Evolutionary conservation across 2,113 vertebrate genomes (phyloP), one percentile per base, ranked within the genome.

Genomic region (Pachycephala philippinensis): DNA sequence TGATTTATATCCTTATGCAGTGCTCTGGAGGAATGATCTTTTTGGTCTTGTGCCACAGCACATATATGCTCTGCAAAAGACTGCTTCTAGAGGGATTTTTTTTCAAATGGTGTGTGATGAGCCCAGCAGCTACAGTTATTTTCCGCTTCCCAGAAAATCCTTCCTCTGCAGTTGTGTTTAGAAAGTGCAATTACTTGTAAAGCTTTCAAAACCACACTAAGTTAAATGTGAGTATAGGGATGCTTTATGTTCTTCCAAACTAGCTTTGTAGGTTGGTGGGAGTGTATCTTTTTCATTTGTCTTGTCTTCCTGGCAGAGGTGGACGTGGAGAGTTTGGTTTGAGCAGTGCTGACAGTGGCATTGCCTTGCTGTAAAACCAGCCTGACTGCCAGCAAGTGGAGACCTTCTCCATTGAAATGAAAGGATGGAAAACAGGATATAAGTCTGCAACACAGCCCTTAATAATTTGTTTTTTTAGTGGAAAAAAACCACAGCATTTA

Each of bases 401-500:
- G 22, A 27, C 24, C 27, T 56, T 21, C 19, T 89, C 10, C 19
- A 7, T 28, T 50, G 59, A 49, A 86, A 61, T 50, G 54, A 60
- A 56, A 44, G 20, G 16, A 54, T 7, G 1, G 24, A 28, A 83
- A 60, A 21, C 9, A 28, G 19, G 31, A 12, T 52, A 21, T 26
- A 5, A 33, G 13, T 37, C 53, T 80, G 42, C 15, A 57, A 9
- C 42, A 40, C 26, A 49, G 10, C 17, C 66, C 37, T 74, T 20
- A 72, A 44, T 50, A 64, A 49, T 13, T 21, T 20, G 26, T 0
- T 4, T 49, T 65, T 39, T 35, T 40, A 52, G 6, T 31, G 18
- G 21, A 4, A 21, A 26, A 57, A n/a, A 39, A 2, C 2, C 1
- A 2, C 12, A 54, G 6, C 1, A 13, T 60, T 28, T 53, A 53